Evolutionary conservation across 2,888 invertebrate species (phyloP), one percentile per base, ranked within the genome.

Genomic region (Serripes groenlandicus): DNA sequence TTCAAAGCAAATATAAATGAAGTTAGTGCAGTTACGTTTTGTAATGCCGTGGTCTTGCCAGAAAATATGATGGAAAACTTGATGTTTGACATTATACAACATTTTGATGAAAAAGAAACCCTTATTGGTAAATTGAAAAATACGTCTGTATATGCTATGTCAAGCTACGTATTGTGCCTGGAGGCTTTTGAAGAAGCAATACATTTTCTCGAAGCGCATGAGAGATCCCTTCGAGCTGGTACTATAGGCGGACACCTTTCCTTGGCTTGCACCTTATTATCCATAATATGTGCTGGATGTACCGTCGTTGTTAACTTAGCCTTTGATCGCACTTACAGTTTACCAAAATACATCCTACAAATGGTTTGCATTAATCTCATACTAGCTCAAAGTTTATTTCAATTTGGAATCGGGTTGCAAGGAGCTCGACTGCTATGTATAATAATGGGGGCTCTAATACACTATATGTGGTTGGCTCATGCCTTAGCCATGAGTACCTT

Each of bases 351-450:
- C n/a, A 62, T 62, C 21, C 18, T 62, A 30, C 62, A 34, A 11
- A 49, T 49, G 49, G 62, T 62, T 1, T 62, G 62, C n/a, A 34
- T 62, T 21, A 62, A 62, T 62, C 62, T 62, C 4, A 62, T 62
- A 18, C 34, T 62, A 32, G 62, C 62, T 9, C 62, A 62, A 34
- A n/a, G 15, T 2, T 21, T 62, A 21, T 62, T 62, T 62, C 32
- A 32, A 21, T 62, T 62, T 34, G 62, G 62, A 11, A 18, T 62
- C n/a, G 62, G 62, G n/a, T 32, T 34, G 21, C 15, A 34, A 5
- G 62, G 32, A 21, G 18, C 34, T 34, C 7, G 62, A 34, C 18
- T 18, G 5, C 21, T 32, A 1, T 62, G 62, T 30, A 62, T 34
- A 21, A 32, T n/a, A n/a, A 62, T 62, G 0, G 62, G 62, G 32